Percentiles rank a stretch among this genome's conserved stretches.
These are phyloP conservation scores for Myiothlypis chrysogaster DNA, from an alignment of 2,797 vertebrate genomes.

Conservation along the genomic window DNA sequence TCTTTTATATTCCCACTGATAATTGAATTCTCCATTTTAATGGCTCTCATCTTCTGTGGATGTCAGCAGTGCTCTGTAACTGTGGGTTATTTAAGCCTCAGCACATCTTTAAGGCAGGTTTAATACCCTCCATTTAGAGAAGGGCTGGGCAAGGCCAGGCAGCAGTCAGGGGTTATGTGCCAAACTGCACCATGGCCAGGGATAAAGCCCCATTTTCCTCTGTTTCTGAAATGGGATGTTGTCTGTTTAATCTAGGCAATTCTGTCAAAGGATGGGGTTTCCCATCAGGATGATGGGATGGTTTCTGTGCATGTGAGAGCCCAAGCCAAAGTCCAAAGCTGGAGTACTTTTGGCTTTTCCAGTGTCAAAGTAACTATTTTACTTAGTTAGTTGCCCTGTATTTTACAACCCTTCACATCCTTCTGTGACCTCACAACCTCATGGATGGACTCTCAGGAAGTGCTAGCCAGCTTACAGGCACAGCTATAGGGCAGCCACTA, in stretches of 20 bases:
- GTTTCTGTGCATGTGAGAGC: not conserved
- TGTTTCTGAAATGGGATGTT: not conserved
- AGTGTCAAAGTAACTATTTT: not conserved
- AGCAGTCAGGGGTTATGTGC: not conserved
- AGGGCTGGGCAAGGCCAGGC: not conserved
- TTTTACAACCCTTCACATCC: not conserved
- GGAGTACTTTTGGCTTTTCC: not conserved
- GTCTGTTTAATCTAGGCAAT: not conserved
- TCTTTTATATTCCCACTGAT: not conserved
- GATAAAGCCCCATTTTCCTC: not conserved
- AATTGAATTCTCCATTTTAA: slow-evolving; percentile 2
- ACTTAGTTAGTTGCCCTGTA: not conserved
- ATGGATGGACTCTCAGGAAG: not conserved
- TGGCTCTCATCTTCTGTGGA: not conserved
- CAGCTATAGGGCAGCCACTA: not conserved
- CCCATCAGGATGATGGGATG: not conserved
- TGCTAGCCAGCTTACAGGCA: not conserved
- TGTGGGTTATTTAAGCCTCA: slow-evolving; percentile 24
- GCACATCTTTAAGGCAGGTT: slow-evolving; percentile 5
- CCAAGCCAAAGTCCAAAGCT: not conserved
- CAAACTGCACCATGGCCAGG: not conserved
- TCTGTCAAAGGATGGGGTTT: not conserved
- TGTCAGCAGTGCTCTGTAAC: not conserved
- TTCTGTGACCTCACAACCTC: not conserved
- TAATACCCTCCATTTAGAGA: not conserved